Conservation (phyloP, 2,888 invertebrate genomes). For the Rhingia campestris region DNA sequence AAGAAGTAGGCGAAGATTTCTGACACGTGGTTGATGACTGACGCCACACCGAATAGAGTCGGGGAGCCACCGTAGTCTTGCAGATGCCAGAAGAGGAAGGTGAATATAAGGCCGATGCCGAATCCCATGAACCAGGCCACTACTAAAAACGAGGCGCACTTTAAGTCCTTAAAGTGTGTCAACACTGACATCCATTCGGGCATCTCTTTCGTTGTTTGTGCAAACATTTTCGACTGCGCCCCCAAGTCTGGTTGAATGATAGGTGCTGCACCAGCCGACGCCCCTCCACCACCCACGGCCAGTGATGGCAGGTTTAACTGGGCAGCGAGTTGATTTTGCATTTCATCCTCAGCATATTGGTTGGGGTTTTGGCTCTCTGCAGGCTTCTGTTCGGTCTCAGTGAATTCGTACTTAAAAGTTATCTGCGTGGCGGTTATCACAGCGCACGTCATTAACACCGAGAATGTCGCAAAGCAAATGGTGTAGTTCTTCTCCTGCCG, state of each 20-base stretch:
- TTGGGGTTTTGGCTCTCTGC: slow-evolving; percentile 79
- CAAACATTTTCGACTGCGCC: slow-evolving; percentile 92
- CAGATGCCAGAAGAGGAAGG: slow-evolving; percentile 99
- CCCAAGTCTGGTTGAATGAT: slow-evolving; percentile 82
- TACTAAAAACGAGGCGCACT: slow-evolving; percentile 95
- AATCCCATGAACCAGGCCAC: slow-evolving; percentile 99
- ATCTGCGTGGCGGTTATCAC: slow-evolving; percentile 94
- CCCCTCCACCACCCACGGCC: slow-evolving; percentile 83
- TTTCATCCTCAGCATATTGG: slow-evolving; percentile 88
- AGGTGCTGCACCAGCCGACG: slow-evolving; percentile 77
- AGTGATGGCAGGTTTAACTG: slow-evolving; percentile 92
- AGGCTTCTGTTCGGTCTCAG: slow-evolving; percentile 83
- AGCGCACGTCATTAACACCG: slow-evolving; percentile 97
- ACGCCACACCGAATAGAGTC: slow-evolving; percentile 98
- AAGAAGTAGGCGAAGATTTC: slow-evolving; percentile 99
- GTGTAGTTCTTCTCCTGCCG: slow-evolving; percentile 98
- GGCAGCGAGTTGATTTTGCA: slow-evolving; percentile 92
- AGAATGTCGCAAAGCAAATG: slow-evolving; percentile 98
- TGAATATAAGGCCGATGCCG: slow-evolving; percentile 98
- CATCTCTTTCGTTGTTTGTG: slow-evolving; percentile 94
- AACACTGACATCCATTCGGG: slow-evolving; percentile 97
- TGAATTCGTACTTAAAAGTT: slow-evolving; percentile 86
- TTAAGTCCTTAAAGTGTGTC: slow-evolving; percentile 93
- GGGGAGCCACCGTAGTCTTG: slow-evolving; percentile 98
- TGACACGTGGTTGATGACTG: slow-evolving; percentile 99